Evolutionary conservation across 2,888 invertebrate genomes (phyloP), one percentile per base, ranked within the genome.

Genomic region (Orchestes rusci): DNA sequence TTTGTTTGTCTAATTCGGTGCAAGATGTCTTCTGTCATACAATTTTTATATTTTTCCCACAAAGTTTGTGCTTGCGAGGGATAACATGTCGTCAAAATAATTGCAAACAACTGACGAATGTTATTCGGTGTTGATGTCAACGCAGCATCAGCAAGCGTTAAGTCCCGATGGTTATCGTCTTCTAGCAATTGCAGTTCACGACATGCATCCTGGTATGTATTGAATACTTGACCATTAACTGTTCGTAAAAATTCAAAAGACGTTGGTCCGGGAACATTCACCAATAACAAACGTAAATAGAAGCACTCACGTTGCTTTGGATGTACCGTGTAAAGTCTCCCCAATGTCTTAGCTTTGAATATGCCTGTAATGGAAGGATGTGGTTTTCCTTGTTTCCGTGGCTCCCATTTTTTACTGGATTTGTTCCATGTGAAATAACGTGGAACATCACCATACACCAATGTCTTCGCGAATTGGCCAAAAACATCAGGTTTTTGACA

Each of bases 171-270:
- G 28, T 13, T 30, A 27, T 58, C 54, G 38, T 58, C 50, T 34
- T 55, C 57, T 13, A 54, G 54, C 37, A 67, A 58, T 40, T 55
- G 38, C 18, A 56, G 47, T 17, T 18, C 38, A 44, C 54, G 41
- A 44, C 54, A 55, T 16, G 66, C 65, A 40, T 56, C 61, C 36
- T 60, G 50, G 56, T 57, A 68, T 43, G 64, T 61, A 17, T 20
- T 50, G 47, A 51, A 64, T 34, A 60, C 12, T 51, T 32, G 20
- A 12, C 61, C 64, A 59, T 67, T 52, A 32, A 69, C 60, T 67
- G 59, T 62, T 48, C 62, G 43, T 33, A 67, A 46, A 30, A 31
- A 2, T 36, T 56, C 50, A 34, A 50, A 54, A 3, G 62, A 64
- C 32, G 59, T 62, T 48, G 64, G 64, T 3, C 63, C 61, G 35